Evolutionary conservation across 2,113 vertebrate genomes (phyloP), one percentile per base, ranked within the genome.

Genomic region (Geococcyx californianus): DNA sequence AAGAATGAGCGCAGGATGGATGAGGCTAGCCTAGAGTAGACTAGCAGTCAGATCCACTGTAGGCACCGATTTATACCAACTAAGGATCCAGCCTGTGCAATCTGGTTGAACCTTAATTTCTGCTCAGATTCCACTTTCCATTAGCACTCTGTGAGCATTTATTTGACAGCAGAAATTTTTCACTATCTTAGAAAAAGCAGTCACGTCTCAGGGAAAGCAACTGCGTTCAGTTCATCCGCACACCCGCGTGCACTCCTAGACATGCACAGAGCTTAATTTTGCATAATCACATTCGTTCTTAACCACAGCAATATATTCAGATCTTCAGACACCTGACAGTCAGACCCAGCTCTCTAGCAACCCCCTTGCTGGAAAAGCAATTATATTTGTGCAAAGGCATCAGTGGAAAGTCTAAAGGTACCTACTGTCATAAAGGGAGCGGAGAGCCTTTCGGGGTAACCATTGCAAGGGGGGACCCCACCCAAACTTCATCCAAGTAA

Each of bases 101-200:
- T 87, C 76, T 72, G 44, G 24, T 78, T 68, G 73, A 82, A 54
- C 88, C 83, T 87, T 84, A 81, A 89, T 93, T 94, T 78, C 83
- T 68, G 54, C 90, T 93, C 69, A 34, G 82, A 93, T 78, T 81
- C 88, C 49, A 9, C 86, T 93, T 75, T 52, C 92, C 80, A 45
- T 94, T 87, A 89, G 66, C 89, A 26, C 88, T 89, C 56, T 45
- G 92, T 69, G 86, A 90, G 90, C 88, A 63, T 88, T 95, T 70
- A 10, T 83, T 77, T 93, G 96, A 89, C 95, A 95, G 93, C 64
- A 95, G 95, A 45, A n/a, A 95, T 92, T 70, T 92, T 84, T 96
- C 90, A 92, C 68, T 72, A 16, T 56, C 85, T 78, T 18, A 87
- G 70, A 49, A 60, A 84, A 90, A 89, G 64, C 92, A 89, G 83